These are phyloP conservation scores for Mola mola DNA, from an alignment of 2,113 vertebrate genomes.

Conservation along the genomic window DNA sequence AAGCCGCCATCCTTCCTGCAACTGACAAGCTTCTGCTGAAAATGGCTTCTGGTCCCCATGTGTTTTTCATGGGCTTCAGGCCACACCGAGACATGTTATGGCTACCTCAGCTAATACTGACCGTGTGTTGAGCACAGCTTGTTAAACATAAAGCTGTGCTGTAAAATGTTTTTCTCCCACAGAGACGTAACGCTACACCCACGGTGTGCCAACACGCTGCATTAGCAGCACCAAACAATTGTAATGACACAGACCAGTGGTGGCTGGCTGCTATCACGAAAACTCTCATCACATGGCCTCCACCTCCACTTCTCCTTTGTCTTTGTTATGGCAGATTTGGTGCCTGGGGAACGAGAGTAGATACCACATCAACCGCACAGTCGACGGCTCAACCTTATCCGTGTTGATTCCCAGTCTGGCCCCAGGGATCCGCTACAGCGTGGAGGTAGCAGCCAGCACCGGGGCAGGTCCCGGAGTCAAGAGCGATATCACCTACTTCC, in stretches of 20 bases:
- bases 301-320: slow-evolving; percentile 23
- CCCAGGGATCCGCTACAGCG: slow-evolving; percentile 91
- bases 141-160: slow-evolving; percentile 35
- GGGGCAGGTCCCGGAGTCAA: slow-evolving; percentile 92
- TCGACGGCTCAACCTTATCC: slow-evolving; percentile 90
- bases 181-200: slow-evolving; percentile 46
- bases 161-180: slow-evolving; percentile 41
- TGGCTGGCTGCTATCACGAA: slow-evolving; percentile 26
- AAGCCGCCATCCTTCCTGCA: slow-evolving; percentile 28
- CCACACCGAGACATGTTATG: slow-evolving; percentile 62
- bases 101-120: slow-evolving; percentile 54
- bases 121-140: slow-evolving; percentile 31
- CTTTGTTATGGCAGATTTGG: slow-evolving; percentile 87
- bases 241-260: slow-evolving; percentile 10
- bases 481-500: slow-evolving; percentile 91
- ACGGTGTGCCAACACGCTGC: slow-evolving; percentile 3
- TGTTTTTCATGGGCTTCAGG: slow-evolving; percentile 60
- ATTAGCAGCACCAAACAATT: slow-evolving; percentile 18
- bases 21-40: slow-evolving; percentile 46
- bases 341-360: slow-evolving; percentile 95
- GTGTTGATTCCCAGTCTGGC: slow-evolving; percentile 90
- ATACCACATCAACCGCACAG: slow-evolving; percentile 95
- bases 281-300: slow-evolving; percentile 19
- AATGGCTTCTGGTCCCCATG: slow-evolving; percentile 62
- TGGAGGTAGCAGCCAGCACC: slow-evolving; percentile 95